Conservation (phyloP, 2,888 invertebrate genomes). For the Pediacus dermestoides region DNA sequence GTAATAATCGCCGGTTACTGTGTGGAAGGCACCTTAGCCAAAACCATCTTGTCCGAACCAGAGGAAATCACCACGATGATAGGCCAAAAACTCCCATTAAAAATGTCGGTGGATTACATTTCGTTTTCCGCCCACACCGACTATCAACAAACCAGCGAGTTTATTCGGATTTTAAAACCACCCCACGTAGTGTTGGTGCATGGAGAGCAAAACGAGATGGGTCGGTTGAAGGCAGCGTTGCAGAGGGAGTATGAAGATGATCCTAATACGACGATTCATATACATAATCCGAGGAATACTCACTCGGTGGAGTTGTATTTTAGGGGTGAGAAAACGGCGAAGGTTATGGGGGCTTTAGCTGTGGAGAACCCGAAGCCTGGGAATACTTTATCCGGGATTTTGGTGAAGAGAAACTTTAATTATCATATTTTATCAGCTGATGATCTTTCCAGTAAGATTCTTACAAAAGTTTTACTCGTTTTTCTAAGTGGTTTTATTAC, state of each 20-base stretch:
- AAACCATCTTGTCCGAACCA: constrained; percentile 94
- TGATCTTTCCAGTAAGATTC: constrained; percentile 79
- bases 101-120: constrained; percentile 98
- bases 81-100: constrained; percentile 92
- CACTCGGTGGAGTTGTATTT: constrained; percentile 90
- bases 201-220: constrained; percentile 99
- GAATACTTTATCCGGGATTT: constrained; percentile 80
- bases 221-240: constrained; percentile 88
- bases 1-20: constrained; percentile 96
- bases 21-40: constrained; percentile 86
- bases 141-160: constrained; percentile 96
- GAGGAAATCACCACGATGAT: constrained; percentile 94
- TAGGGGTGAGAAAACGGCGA: constrained; percentile 96
- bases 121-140: constrained; percentile 99
- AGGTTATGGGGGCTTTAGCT: constrained; percentile 93
- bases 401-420: constrained; percentile 97
- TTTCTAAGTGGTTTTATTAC: neutral
- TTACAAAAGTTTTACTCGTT: constrained; percentile 4
- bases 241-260: constrained; percentile 91
- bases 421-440: constrained; percentile 90
- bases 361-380: constrained; percentile 76
- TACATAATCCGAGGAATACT: constrained; percentile 93
- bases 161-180: constrained; percentile 89
- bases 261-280: constrained; percentile 67
- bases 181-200: constrained; percentile 96